A percentile compares a stretch with the other conserved stretches of the same genome.
Conservation (phyloP, 2,888 invertebrate species). For the Nebria brevicollis region DNA sequence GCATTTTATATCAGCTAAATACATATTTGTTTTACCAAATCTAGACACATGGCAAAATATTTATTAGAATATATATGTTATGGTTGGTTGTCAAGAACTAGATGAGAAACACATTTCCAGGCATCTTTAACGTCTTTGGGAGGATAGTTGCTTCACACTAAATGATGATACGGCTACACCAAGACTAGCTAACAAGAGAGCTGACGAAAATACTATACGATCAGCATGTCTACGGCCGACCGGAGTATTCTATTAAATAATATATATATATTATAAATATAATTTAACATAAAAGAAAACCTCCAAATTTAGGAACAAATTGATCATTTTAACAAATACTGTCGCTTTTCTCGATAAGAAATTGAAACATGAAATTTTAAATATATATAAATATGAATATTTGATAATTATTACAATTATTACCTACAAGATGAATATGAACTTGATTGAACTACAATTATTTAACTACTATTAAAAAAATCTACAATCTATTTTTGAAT, state of each 20-base stretch:
- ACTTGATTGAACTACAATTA: too few relatives aligned
- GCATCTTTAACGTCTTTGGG: slow-evolving; percentile 43
- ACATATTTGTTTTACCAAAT: slow-evolving; percentile 13
- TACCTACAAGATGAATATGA: too few relatives aligned
- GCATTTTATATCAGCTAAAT: slow-evolving; percentile 32
- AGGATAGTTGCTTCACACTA: slow-evolving; percentile 57
- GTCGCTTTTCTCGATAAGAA: too few relatives aligned
- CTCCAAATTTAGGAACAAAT: too few relatives aligned
- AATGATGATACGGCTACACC: slow-evolving; percentile 61
- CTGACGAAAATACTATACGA: slow-evolving; percentile 58
- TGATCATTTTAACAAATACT: too few relatives aligned
- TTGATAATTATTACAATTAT: too few relatives aligned
- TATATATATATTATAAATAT: too few relatives aligned
- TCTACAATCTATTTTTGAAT: too few relatives aligned
- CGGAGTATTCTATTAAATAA: slow-evolving; percentile 54
- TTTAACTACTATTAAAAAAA: too few relatives aligned
- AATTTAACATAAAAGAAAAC: too few relatives aligned
- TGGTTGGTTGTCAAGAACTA: slow-evolving; percentile 12
- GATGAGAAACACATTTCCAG: background rate
- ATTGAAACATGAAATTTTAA: too few relatives aligned
- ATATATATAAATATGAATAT: too few relatives aligned
- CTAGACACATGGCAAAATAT: slow-evolving; percentile 9
- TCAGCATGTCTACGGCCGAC: slow-evolving; percentile 52
- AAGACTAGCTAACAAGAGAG: slow-evolving; percentile 58
- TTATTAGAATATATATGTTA: background rate